Conservation (phyloP, 2,113 vertebrate genomes). For the Ptyas mucosa region DNA sequence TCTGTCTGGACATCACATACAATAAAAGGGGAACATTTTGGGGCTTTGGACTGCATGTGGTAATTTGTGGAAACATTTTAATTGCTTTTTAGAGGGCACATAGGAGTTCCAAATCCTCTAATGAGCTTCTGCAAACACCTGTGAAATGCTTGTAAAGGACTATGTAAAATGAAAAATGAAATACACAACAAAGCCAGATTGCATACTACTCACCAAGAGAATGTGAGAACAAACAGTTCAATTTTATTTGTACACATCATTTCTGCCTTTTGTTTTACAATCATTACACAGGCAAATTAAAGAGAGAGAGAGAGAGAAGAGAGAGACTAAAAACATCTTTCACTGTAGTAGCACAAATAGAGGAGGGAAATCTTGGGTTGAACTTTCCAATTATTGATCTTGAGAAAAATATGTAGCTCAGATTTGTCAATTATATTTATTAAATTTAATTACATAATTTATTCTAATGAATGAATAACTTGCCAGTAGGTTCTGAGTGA, state of each 20-base stretch:
- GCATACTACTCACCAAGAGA: slow-evolving; percentile 22
- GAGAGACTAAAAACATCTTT: not conserved
- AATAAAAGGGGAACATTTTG: slow-evolving; percentile 72
- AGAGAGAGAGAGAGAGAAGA: not conserved
- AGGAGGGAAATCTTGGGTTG: rapidly evolving
- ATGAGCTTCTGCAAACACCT: slow-evolving; percentile 82
- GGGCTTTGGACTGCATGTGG: slow-evolving; percentile 74
- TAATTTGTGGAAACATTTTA: slow-evolving; percentile 82
- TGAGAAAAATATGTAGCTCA: not conserved
- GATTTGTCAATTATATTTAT: not conserved
- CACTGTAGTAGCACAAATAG: not conserved
- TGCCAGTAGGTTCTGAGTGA: not conserved
- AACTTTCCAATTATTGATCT: slow-evolving; percentile 11
- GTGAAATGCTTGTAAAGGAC: slow-evolving; percentile 78
- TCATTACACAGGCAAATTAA: not conserved
- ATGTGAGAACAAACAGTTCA: slow-evolving; percentile 9
- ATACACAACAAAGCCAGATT: slow-evolving; percentile 53
- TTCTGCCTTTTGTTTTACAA: not conserved
- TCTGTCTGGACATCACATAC: slow-evolving; percentile 65
- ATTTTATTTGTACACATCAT: slow-evolving; percentile 20
- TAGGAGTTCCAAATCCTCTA: slow-evolving; percentile 81
- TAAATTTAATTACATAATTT: not conserved
- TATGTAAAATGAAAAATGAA: slow-evolving; percentile 71
- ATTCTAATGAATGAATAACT: not conserved
- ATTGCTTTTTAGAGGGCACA: slow-evolving; percentile 82